These are phyloP conservation scores for Dipodomys spectabilis DNA, from an alignment of 2,113 vertebrate species.

Conservation along the genomic window DNA sequence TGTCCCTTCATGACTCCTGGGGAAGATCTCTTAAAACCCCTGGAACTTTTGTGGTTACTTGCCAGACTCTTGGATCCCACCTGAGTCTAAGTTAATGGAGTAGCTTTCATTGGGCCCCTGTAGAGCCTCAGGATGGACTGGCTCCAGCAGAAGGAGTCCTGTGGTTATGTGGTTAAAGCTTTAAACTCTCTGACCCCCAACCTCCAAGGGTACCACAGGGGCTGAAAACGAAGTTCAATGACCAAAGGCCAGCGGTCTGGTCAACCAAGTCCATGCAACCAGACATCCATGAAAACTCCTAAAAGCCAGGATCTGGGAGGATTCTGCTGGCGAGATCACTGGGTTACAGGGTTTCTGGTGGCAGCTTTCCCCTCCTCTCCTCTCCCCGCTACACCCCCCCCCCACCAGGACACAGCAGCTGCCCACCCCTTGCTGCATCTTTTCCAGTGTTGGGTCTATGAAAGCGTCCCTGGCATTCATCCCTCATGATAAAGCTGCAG, in stretches of 20 bases:
- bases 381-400: no score
- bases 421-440: neutral
- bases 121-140: neutral
- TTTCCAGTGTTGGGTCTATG: no score
- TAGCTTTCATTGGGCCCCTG: neutral
- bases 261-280: no score
- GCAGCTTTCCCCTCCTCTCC: no score
- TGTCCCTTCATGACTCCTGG: neutral
- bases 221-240: neutral
- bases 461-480: no score
- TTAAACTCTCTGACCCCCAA: no score
- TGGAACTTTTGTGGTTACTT: no score
- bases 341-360: neutral
- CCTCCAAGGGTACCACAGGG: neutral
- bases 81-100: neutral
- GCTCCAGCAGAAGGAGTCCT: neutral
- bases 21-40: neutral
- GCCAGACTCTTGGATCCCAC: no score
- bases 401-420: rapidly evolving
- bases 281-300: neutral
- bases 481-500: neutral
- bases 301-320: no score
- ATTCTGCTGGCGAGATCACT: no score
- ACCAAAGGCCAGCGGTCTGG: no score
- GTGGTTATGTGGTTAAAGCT: neutral